A percentile compares a stretch with the other conserved stretches of the same genome.
Evolutionary conservation across 2,113 vertebrate genomes (phyloP).

Genomic region (Myrmophylax atrothorax): DNA sequence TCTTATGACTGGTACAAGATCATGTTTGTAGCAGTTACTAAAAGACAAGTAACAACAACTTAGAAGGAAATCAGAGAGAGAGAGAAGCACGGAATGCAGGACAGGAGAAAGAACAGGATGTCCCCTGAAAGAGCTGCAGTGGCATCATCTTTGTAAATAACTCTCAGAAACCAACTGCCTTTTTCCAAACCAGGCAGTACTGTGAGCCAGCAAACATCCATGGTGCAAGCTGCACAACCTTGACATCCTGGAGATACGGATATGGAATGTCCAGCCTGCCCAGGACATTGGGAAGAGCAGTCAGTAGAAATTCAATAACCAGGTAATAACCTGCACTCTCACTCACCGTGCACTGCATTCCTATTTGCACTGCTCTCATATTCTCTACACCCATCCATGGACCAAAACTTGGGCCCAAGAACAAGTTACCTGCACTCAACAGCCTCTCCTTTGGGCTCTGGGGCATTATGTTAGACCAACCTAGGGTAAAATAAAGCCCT

Average conservation of each 20-base stretch:
- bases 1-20: not conserved
- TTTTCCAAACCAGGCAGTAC: not conserved
- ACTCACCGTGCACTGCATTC: accelerated
- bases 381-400: not conserved
- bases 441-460: not conserved
- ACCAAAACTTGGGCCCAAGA: not conserved
- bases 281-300: not conserved
- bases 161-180: not conserved
- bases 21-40: not conserved
- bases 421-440: not conserved
- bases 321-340: not conserved
- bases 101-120: not conserved
- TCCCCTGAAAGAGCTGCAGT: not conserved
- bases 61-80: not conserved
- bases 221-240: not conserved
- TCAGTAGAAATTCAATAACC: not conserved
- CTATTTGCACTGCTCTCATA: accelerated
- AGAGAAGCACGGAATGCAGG: not conserved
- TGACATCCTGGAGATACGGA: not conserved
- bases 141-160: not conserved
- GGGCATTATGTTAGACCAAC: accelerated
- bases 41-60: not conserved
- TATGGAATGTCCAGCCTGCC: accelerated
- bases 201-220: not conserved
- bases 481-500: not conserved